A percentile compares a stretch with the other conserved stretches of the same genome.
These are phyloP conservation scores for Rhadinocentrus ornatus DNA, from an alignment of 2,797 vertebrate genomes.

Conservation along the genomic window DNA sequence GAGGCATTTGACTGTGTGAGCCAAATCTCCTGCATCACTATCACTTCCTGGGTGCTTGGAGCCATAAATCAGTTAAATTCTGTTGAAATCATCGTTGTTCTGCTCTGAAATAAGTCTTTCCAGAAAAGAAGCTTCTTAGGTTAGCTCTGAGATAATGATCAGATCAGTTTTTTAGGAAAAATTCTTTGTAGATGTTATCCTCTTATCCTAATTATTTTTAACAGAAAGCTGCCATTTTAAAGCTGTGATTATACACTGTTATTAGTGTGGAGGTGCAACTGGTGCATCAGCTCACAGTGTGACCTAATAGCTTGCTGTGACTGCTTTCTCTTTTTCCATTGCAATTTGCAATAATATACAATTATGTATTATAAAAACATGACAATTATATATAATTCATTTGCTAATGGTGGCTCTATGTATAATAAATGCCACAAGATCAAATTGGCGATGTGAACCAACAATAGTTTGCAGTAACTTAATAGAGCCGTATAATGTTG, in stretches of 20 bases:
- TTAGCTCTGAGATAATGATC: neutral
- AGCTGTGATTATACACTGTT: neutral
- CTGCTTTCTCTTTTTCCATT: neutral
- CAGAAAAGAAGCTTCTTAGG: neutral
- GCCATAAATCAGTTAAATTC: conserved; percentile 22
- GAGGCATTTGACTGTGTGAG: conserved; percentile 21
- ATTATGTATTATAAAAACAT: neutral
- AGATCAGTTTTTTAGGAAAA: too few relatives aligned
- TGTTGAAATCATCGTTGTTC: conserved; percentile 4
- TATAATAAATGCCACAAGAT: neutral
- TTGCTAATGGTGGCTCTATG: neutral
- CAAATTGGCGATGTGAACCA: neutral
- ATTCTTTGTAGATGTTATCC: too few relatives aligned
- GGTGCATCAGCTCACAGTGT: neutral
- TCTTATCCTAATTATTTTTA: neutral
- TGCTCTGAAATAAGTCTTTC: neutral
- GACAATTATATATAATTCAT: neutral
- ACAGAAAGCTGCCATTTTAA: conserved; percentile 10
- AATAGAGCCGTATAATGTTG: too few relatives aligned
- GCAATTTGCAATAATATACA: neutral
- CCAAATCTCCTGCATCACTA: conserved; percentile 7
- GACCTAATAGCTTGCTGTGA: neutral
- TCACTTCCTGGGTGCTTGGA: conserved; percentile 16
- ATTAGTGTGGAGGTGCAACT: neutral
- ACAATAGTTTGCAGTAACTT: too few relatives aligned